A percentile compares a stretch with the other conserved stretches of the same genome.
These are phyloP conservation scores for Oncorhynchus mykiss DNA, from an alignment of 2,113 vertebrate species.

Conservation along the genomic window DNA sequence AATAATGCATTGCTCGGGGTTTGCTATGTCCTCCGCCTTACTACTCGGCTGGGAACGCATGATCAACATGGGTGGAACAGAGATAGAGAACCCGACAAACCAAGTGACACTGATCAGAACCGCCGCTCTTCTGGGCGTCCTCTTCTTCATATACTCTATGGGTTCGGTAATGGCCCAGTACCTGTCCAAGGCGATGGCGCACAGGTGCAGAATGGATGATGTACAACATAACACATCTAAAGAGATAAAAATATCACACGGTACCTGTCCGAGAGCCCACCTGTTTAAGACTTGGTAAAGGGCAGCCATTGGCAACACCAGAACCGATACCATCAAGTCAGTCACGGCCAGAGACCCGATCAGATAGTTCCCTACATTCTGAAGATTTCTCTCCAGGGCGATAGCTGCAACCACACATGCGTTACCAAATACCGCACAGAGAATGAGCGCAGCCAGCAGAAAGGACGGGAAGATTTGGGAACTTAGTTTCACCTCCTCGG, in stretches of 20 bases:
- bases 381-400: constrained; percentile 89
- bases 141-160: constrained; percentile 94
- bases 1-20: constrained; percentile 88
- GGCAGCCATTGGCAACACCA: constrained; percentile 96
- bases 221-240: constrained; percentile 96
- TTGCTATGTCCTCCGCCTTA: constrained; percentile 83
- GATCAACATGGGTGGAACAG: constrained; percentile 94
- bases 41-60: constrained; percentile 78
- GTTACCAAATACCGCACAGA: constrained; percentile 92
- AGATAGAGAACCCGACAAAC: constrained; percentile 94
- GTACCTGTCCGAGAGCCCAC: constrained; percentile 92
- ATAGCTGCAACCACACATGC: constrained; percentile 96
- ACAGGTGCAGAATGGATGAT: constrained; percentile 95
- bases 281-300: constrained; percentile 93
- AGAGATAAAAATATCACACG: constrained; percentile 94
- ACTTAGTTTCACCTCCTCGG: constrained; percentile 78
- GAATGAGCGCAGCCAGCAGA: constrained; percentile 86
- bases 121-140: constrained; percentile 89
- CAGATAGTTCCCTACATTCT: constrained; percentile 96
- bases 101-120: constrained; percentile 93
- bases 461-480: constrained; percentile 90
- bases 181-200: constrained; percentile 94
- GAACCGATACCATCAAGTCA: constrained; percentile 97
- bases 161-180: constrained; percentile 98
- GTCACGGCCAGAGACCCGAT: constrained; percentile 96